Evolutionary conservation across 1,140 invertebrate species (phyloP), one percentile per base, ranked within the genome.

Genomic region (Meloidogyne floridensis): DNA sequence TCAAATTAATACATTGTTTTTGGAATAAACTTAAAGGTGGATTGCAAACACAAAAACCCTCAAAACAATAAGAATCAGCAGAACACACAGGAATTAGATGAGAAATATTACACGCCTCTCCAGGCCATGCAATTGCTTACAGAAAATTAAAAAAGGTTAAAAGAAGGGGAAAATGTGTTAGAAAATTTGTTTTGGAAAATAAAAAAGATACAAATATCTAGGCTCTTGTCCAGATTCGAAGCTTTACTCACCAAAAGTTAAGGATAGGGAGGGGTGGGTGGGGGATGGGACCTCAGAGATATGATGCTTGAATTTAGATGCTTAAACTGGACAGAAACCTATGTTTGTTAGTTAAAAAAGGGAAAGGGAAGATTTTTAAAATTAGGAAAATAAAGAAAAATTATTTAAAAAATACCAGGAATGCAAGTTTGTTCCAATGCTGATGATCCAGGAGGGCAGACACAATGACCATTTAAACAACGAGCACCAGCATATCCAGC

Each of bases 361-460:
- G 11, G 10, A 32, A 32, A 32, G 32, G 42, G 72, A n/a, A 73
- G n/a, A 73, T 43, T 73, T 20, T 10, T 13, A 11, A 53, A 5
- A 3, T 42, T 75, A 32, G 10, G 1, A 43, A 3, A 43, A 43
- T 8, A 51, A 78, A 7, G 20, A 53, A 56, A 8, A 20, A 20
- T 20, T 56, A 2, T 10, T 10, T 9, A 20, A 53, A 18, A 43
- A n/a, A 59, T 82, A 88, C 87, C 88, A 78, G 87, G 77, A 15
- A 89, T 87, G 81, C 88, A 89, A 78, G 83, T 87, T 80, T 87
- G 88, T 47, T 90, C 88, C 18, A 90, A 82, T 20, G 89, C 87
- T 15, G 81, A 83, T 3, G 85, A 81, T 72, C 88, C 88, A 54
- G 85, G 79, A 18, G 87, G 87, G 73, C 88, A 89, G 6, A 88